Percentiles rank a stretch among this genome's conserved stretches.
Evolutionary conservation across 2,888 invertebrate genomes (phyloP).

Genomic region (Conchocele bisecta): DNA sequence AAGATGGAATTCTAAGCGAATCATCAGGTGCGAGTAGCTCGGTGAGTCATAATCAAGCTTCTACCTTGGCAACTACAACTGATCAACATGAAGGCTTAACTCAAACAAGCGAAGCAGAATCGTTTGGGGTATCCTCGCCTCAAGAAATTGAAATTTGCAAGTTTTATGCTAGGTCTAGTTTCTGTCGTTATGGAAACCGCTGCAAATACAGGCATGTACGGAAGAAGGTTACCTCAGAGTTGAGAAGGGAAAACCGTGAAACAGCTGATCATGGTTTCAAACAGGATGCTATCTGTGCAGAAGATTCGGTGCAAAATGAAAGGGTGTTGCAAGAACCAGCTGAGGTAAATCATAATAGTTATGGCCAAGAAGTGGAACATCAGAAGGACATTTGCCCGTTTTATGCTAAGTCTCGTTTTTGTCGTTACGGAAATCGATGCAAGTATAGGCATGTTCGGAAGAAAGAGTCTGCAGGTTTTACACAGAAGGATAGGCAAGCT

Average conservation of each 20-base stretch:
- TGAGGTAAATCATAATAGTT: neutral
- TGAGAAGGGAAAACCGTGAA: too few relatives aligned
- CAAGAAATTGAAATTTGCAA: slow-evolving; percentile 45
- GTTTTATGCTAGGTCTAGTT: slow-evolving; percentile 56
- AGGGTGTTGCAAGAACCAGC: neutral
- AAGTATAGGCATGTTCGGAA: slow-evolving; percentile 53
- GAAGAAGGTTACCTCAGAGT: too few relatives aligned
- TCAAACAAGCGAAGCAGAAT: slow-evolving; percentile 15
- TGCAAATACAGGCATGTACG: slow-evolving; percentile 62
- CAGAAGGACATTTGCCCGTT: slow-evolving; percentile 58
- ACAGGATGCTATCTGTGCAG: slow-evolving; percentile 2
- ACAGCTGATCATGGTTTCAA: neutral
- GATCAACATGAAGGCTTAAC: slow-evolving; percentile 30
- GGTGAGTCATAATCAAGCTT: slow-evolving; percentile 1
- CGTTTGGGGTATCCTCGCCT: neutral
- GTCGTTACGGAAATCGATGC: slow-evolving; percentile 66
- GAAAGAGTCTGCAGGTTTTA: too few relatives aligned
- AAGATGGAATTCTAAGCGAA: slow-evolving; percentile 47
- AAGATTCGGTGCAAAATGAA: neutral
- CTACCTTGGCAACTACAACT: neutral
- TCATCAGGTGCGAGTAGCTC: slow-evolving; percentile 8
- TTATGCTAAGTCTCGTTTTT: slow-evolving; percentile 59
- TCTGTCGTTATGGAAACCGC: slow-evolving; percentile 65
- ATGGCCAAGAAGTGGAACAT: slow-evolving; percentile 4
- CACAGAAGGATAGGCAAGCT: too few relatives aligned